These are phyloP conservation scores for Bactericera cockerelli DNA, from an alignment of 1,140 invertebrate genomes.

Conservation along the genomic window DNA sequence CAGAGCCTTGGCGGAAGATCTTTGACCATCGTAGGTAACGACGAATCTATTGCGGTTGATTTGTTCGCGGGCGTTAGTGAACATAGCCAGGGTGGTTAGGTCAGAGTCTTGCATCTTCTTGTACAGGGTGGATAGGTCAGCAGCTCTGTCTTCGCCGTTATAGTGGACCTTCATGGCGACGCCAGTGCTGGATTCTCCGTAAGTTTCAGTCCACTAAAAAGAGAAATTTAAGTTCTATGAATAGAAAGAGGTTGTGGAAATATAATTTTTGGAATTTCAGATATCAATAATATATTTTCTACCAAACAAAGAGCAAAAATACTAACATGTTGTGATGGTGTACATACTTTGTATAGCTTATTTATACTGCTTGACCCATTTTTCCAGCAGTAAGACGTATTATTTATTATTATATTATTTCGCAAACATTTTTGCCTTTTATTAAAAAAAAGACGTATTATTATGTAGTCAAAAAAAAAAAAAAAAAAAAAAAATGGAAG, in stretches of 20 bases:
- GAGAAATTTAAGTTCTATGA: not conserved
- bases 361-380: too few relatives aligned
- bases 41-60: slow-evolving; percentile 20
- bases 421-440: too few relatives aligned
- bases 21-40: slow-evolving; percentile 20
- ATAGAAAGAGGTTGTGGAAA: not conserved
- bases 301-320: too few relatives aligned
- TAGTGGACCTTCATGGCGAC: slow-evolving; percentile 33
- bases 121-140: slow-evolving; percentile 22
- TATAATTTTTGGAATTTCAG: too few relatives aligned
- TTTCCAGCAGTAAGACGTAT: too few relatives aligned
- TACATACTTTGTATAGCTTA: too few relatives aligned
- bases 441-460: too few relatives aligned
- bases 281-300: too few relatives aligned
- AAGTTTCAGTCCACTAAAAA: slow-evolving; percentile 12
- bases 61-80: not conserved
- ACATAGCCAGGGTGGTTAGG: not conserved
- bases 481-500: too few relatives aligned
- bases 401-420: too few relatives aligned
- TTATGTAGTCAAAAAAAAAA: too few relatives aligned
- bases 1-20: slow-evolving; percentile 21
- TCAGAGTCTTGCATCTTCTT: slow-evolving; percentile 4
- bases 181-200: slow-evolving; percentile 27
- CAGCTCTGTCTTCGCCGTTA: slow-evolving; percentile 29
- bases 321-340: too few relatives aligned